Evolutionary conservation across 2,113 vertebrate species (phyloP).

Genomic region (Oceanodroma tethys): DNA sequence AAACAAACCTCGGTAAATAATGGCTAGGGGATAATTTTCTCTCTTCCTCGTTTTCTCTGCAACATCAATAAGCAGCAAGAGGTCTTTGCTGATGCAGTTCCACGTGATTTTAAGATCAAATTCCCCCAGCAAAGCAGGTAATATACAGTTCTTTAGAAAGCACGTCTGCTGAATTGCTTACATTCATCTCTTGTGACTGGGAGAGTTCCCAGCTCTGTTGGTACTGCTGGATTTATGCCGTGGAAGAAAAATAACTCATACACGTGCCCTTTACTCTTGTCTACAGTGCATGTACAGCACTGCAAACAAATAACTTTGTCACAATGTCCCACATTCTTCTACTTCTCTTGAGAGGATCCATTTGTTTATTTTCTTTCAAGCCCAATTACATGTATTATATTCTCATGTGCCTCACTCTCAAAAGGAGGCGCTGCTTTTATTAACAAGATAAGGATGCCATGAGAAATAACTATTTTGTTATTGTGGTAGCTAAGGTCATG

Average conservation of each 20-base stretch:
- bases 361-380: neutral
- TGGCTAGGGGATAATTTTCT: neutral
- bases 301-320: neutral
- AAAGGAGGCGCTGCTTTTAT: neutral
- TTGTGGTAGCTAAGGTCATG: neutral
- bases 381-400: too few species aligned
- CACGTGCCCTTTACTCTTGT: neutral
- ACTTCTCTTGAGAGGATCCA: neutral
- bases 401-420: neutral
- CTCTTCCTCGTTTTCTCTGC: neutral
- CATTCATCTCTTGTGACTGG: neutral
- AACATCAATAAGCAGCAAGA: neutral
- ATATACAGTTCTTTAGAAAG: neutral
- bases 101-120: neutral
- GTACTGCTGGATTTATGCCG: neutral
- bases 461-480: neutral
- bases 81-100: neutral
- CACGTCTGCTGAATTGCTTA: neutral
- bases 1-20: neutral
- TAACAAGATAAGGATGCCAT: neutral
- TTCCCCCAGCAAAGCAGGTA: neutral
- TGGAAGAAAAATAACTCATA: neutral
- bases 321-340: neutral
- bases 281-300: neutral
- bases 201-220: neutral